Base-by-base conservation (phyloP, 2,888 invertebrate species). In the Coleophora deauratella region DNA sequence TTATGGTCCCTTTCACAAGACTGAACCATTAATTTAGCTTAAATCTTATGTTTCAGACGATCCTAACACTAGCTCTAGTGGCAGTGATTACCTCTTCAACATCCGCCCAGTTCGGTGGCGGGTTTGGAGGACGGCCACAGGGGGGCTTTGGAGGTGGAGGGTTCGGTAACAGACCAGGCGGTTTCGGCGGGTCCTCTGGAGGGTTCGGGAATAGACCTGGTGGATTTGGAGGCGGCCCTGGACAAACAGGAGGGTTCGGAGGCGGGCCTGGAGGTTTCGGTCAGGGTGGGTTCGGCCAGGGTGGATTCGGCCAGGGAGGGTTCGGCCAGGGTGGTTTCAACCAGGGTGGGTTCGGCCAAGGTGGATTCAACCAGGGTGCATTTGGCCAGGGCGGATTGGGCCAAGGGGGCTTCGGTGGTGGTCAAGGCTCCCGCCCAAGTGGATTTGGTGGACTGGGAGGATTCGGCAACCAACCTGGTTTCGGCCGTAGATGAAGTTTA, bases 281-380 rank as follows among this genome's bases (percentile, higher is more conserved):
- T 0, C 33, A 31, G 13, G 37, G 36, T 3, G 39, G 45, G 1
- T 44, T 21, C 27, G 46, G 46, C 1, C 38, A 31, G 7, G 42
- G 40, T 12, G 44, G 50, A 7, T 47, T 21, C 14, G 45, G 48
- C 3, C 14, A 38, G 14, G 30, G 47, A 3, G 49, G 50, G 7
- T 42, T 12, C 14, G 46, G 45, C 9, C 40, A 39, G 32, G 43
- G 45, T 1, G 49, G 46, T 9, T 47, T 37, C 33, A 50, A 51
- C 2, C 44, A 42, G 47, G 42, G 40, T 9, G 47, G 48, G n/a
- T 30, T 13, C 33, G 43, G 45, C 14, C 46, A 42, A 3, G 49
- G 51, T 9, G 50, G 55, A 0, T 49, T 35, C 28, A 50, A 53
- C 1, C 45, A 45, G 34, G 49, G 51, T 0, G 50, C 52, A 0